phyloP scores from a whole-genome alignment of 2,888 invertebrate species.

The Junonia oenone region DNA sequence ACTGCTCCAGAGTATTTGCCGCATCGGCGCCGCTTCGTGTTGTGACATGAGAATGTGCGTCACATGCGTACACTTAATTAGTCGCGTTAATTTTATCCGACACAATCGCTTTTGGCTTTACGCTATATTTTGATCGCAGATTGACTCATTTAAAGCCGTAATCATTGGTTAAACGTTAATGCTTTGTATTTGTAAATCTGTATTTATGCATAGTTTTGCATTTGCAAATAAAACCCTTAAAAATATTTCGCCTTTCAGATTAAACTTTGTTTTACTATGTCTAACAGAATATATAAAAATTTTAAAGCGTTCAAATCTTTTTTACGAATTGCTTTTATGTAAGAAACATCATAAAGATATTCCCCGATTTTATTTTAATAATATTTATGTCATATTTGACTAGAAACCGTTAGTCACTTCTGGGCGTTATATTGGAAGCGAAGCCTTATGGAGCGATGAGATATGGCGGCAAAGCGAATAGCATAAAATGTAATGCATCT shows the following conservation, averaged over 20 bases:
- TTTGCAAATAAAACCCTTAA: no score
- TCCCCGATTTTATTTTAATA: slow-evolving; percentile 25
- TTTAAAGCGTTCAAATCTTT: not conserved
- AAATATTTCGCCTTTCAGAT: no score
- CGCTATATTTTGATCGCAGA: slow-evolving; percentile 6
- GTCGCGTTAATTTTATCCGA: slow-evolving; percentile 47
- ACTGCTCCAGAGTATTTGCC: slow-evolving; percentile 53
- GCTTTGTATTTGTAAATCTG: no score
- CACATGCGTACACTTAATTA: slow-evolving; percentile 51
- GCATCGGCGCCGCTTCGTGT: slow-evolving; percentile 46
- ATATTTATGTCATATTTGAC: slow-evolving; percentile 32
- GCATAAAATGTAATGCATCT: slow-evolving; percentile 58
- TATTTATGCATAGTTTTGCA: no score
- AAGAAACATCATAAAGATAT: slow-evolving; percentile 6
- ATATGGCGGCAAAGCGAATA: slow-evolving; percentile 52
- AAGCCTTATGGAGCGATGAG: slow-evolving; percentile 52
- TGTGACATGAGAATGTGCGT: slow-evolving; percentile 53
- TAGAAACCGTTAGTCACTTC: slow-evolving; percentile 53
- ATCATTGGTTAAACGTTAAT: not conserved
- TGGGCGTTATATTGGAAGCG: slow-evolving; percentile 54
- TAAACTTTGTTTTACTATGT: no score
- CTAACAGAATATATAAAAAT: no score
- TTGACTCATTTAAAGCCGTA: not conserved
- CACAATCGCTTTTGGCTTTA: slow-evolving; percentile 10
- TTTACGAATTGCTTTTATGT: not conserved